A percentile compares a stretch with the other conserved stretches of the same genome.
Evolutionary conservation across 2,797 vertebrate genomes (phyloP).

Genomic region (Neosalanx taihuensis): DNA sequence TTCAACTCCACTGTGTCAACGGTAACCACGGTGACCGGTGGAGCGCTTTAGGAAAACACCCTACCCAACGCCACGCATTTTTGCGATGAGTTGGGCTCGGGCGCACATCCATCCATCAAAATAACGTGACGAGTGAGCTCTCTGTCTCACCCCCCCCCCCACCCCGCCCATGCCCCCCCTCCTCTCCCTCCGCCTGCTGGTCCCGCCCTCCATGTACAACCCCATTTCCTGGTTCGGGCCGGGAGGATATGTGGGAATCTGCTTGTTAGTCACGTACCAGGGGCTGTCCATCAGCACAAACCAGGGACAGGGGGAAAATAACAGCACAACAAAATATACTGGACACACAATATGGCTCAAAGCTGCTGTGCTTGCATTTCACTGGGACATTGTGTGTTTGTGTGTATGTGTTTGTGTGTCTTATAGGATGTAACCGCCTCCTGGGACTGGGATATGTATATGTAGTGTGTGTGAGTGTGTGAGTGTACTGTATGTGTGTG

Average conservation of each 20-base stretch:
- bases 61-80: background rate
- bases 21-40: conserved; percentile 59
- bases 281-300: conserved; percentile 1
- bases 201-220: background rate
- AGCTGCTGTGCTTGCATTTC: conserved; percentile 1
- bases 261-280: background rate
- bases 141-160: background rate
- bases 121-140: background rate
- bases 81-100: conserved; percentile 3
- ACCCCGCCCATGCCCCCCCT: background rate
- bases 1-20: conserved; percentile 54
- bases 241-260: conserved; percentile 4
- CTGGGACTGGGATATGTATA: background rate
- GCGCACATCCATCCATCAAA: background rate
- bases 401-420: background rate
- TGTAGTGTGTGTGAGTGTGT: conserved; percentile 8
- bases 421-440: background rate
- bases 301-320: background rate
- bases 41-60: conserved; percentile 34
- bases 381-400: background rate
- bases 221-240: conserved; percentile 13
- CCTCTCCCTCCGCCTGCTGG: background rate
- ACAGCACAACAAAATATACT: background rate
- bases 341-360: background rate
- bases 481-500: background rate